Base-by-base conservation (phyloP, 2,113 vertebrate genomes). In the Syrmaticus mikado region DNA sequence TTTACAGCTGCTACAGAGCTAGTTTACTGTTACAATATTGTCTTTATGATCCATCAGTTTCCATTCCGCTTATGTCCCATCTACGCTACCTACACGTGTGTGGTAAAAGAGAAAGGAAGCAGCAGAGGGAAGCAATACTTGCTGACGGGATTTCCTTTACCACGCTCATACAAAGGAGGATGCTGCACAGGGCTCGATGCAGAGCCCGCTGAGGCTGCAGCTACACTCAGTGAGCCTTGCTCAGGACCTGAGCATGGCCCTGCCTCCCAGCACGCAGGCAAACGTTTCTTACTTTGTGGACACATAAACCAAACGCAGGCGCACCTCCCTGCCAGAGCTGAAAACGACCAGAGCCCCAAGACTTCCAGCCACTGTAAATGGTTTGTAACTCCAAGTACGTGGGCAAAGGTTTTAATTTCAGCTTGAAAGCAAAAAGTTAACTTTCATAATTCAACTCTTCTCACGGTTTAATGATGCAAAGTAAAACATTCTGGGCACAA, bases 71-170 rank as follows among this genome's bases (percentile, higher is more conserved):
- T 84, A 74, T 66, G 76, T 82, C 93, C 61, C 13, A 70, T 28
- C 62, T 43, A 40, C 0, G 1, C 73, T 72, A 70, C 89, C 81
- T 74, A 62, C 50, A 40, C 25, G 68, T 30, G 70, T 50, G 50
- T 34, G 32, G 61, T 9, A 52, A 13, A 28, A 55, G 65, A 27
- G 62, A 74, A 76, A 74, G 79, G 84, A 89, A 94, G 73, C 64
- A 79, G 85, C 77, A 76, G 67, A 79, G 70, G 91, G 91, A 97
- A 97, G 91, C 89, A 94, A 96, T 94, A 93, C 80, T 93, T 89
- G 90, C 95, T 86, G 85, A 90, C 48, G 79, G 91, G 93, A 97
- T 97, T 96, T 96, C 94, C 95, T 96, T 94, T 77, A 89, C 77
- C 71, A n/a, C 68, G 4, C 66, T 82, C 36, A 74, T 30, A 94